These are phyloP conservation scores for Caenorhabditis sp. DNA, from an alignment of 2,888 invertebrate genomes.

Conservation along the genomic window DNA sequence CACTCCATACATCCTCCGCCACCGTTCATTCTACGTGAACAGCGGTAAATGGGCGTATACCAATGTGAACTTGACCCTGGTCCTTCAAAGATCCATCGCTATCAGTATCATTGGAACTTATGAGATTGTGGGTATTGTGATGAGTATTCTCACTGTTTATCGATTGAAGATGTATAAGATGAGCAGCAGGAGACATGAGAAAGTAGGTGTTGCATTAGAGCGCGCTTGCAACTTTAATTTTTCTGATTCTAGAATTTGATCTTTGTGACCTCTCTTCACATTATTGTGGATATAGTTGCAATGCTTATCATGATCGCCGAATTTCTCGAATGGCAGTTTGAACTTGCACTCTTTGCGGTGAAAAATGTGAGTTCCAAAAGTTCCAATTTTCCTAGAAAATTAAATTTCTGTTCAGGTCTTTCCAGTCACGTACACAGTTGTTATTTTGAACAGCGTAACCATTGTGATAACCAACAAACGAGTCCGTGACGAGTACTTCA, in stretches of 20 bases:
- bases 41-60: conserved; percentile 53
- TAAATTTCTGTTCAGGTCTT: conserved; percentile 34
- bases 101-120: conserved; percentile 40
- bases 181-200: conserved; percentile 40
- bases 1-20: conserved; percentile 43
- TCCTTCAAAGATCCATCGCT: conserved; percentile 50
- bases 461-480: conserved; percentile 40
- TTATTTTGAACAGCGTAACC: conserved; percentile 37
- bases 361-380: conserved; percentile 17
- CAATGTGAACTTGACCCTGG: conserved; percentile 28
- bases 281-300: conserved; percentile 43
- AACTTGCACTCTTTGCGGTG: conserved; percentile 34
- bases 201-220: conserved; percentile 13
- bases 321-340: conserved; percentile 47
- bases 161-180: conserved; percentile 42
- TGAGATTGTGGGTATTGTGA: conserved; percentile 34
- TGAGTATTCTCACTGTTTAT: conserved; percentile 46
- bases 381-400: background rate
- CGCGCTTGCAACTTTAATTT: no score
- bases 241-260: conserved; percentile 33
- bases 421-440: conserved; percentile 50
- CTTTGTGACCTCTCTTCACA: conserved; percentile 34
- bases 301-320: conserved; percentile 52
- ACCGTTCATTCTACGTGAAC: conserved; percentile 36
- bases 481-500: conserved; percentile 28